Conservation (phyloP, 1,140 invertebrate species). For the Pseudoatta argentina region DNA sequence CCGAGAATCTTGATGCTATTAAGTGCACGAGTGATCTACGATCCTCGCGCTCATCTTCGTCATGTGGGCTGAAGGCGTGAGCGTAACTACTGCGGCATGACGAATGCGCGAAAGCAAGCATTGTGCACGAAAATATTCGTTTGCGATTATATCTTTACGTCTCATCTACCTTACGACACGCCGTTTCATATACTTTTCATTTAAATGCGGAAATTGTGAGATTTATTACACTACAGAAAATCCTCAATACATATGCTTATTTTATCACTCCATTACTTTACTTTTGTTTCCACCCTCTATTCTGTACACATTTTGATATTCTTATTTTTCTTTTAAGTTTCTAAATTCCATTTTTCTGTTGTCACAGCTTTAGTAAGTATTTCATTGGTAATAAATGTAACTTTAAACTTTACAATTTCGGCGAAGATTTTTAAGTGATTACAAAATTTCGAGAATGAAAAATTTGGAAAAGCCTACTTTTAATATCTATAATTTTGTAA, state of each 20-base stretch:
- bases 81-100: constrained; percentile 4
- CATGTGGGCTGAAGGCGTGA: constrained; percentile 14
- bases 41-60: constrained; percentile 40
- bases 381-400: not conserved
- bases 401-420: not conserved
- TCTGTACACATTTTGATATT: not conserved
- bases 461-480: not conserved
- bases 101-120: constrained; percentile 17
- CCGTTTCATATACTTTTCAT: not conserved
- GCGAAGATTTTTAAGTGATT: too few relatives aligned
- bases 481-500: not conserved
- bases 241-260: too few relatives aligned
- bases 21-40: constrained; percentile 38
- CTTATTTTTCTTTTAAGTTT: not conserved
- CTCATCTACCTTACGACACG: constrained; percentile 3
- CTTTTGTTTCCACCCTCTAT: too few relatives aligned
- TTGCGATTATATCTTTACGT: not conserved
- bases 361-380: not conserved
- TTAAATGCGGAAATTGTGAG: not conserved
- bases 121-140: constrained; percentile 32
- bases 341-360: not conserved
- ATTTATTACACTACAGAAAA: not conserved
- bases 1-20: constrained; percentile 38
- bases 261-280: too few relatives aligned
- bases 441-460: not conserved